Evolutionary conservation across 2,113 vertebrate species (phyloP).

Genomic region (Leucopsar rothschildi): DNA sequence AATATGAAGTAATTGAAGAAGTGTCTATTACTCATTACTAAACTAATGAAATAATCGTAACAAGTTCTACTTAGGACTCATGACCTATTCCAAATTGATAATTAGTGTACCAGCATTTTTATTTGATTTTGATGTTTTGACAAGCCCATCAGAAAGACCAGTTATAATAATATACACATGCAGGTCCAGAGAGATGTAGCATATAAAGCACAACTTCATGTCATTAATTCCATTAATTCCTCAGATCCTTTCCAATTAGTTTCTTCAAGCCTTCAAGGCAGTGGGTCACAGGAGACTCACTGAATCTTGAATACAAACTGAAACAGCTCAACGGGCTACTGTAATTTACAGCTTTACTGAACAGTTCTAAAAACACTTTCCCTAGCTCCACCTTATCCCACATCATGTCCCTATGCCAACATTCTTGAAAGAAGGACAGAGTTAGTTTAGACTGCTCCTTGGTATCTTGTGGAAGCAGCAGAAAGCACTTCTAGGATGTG

Average conservation of each 20-base stretch:
- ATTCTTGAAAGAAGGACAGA: background rate
- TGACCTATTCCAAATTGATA: background rate
- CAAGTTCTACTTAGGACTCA: background rate
- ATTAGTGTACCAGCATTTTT: background rate
- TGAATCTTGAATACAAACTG: background rate
- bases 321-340: background rate
- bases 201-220: background rate
- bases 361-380: background rate
- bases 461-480: background rate
- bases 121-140: background rate
- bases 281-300: background rate
- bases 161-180: background rate
- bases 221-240: constrained; percentile 10
- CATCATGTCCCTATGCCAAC: background rate
- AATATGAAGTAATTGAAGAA: background rate
- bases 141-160: background rate
- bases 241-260: constrained; percentile 17
- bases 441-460: background rate
- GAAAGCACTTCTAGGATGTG: background rate
- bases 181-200: background rate
- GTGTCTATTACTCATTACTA: background rate
- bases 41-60: background rate
- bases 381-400: background rate
- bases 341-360: background rate
- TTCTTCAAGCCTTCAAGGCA: background rate